Evolutionary conservation across 1,140 invertebrate genomes (phyloP).

Genomic region (Platyscapa corneri): DNA sequence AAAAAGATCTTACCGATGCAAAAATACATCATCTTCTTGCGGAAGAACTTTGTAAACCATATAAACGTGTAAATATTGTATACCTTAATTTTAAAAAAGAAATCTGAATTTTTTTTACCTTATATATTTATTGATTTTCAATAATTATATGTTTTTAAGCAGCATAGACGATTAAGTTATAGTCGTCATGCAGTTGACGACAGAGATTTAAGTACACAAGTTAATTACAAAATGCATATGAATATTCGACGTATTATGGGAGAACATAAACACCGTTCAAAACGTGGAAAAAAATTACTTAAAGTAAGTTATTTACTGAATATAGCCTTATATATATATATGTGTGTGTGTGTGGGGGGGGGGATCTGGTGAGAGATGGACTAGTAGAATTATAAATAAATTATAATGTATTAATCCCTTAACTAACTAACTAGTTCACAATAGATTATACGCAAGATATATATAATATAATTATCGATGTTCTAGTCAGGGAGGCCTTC

Average conservation of each 20-base stretch:
- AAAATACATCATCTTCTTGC: conserved; percentile 94
- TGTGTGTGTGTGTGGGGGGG: too few relatives aligned
- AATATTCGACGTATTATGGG: conserved; percentile 90
- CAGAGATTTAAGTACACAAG: conserved; percentile 86
- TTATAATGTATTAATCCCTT: too few relatives aligned
- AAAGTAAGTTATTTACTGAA: conserved; percentile 59
- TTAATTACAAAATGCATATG: conserved; percentile 94
- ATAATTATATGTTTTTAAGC: background rate
- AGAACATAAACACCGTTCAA: conserved; percentile 87
- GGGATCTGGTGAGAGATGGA: too few relatives aligned
- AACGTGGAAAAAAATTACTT: conserved; percentile 83
- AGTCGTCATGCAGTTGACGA: conserved; percentile 93
- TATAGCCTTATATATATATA: too few relatives aligned
- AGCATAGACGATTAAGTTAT: conserved; percentile 92
- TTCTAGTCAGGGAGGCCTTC: too few relatives aligned
- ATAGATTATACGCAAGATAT: too few relatives aligned
- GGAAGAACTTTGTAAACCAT: conserved; percentile 92
- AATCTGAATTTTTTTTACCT: too few relatives aligned
- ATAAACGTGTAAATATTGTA: conserved; percentile 83
- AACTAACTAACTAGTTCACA: too few relatives aligned
- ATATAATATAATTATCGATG: too few relatives aligned
- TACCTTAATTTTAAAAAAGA: background rate
- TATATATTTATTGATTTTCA: background rate
- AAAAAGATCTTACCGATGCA: conserved; percentile 92
- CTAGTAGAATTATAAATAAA: too few relatives aligned